phyloP scores from a whole-genome alignment of 2,113 vertebrate species.

The Triplophysa siluroides region DNA sequence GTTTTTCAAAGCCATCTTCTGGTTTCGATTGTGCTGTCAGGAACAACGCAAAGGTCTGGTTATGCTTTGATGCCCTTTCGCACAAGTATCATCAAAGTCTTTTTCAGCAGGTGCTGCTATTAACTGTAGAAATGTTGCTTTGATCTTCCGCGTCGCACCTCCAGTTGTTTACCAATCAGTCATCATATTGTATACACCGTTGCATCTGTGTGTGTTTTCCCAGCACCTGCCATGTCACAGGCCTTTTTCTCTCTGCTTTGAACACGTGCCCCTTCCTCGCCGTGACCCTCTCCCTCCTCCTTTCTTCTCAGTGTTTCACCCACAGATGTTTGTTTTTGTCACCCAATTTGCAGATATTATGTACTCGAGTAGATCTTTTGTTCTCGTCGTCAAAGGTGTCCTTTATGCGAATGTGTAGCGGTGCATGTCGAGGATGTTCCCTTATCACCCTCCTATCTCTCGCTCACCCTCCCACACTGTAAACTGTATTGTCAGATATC shows the following conservation, averaged over 20 bases:
- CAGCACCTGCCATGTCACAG: conserved; percentile 45
- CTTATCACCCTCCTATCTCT: conserved; percentile 2
- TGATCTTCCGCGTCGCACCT: conserved; percentile 40
- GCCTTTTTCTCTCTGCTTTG: conserved; percentile 32
- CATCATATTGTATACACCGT: conserved; percentile 34
- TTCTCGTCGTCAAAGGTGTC: conserved; percentile 32
- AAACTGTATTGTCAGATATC: conserved; percentile 50
- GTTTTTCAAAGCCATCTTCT: conserved; percentile 22
- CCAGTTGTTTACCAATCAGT: conserved; percentile 42
- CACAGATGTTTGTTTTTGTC: conserved; percentile 48
- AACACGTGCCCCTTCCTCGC: conserved; percentile 9
- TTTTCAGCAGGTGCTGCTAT: conserved; percentile 47
- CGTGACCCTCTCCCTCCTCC: background rate
- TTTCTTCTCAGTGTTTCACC: conserved; percentile 12
- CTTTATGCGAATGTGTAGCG: conserved; percentile 10
- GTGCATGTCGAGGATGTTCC: conserved; percentile 24
- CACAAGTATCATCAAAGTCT: conserved; percentile 51
- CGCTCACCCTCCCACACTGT: conserved; percentile 42
- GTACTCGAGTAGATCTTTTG: conserved; percentile 49
- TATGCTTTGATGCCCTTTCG: conserved; percentile 49
- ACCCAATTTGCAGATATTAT: conserved; percentile 41
- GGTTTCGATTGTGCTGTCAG: conserved; percentile 23
- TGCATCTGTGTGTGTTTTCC: conserved; percentile 17
- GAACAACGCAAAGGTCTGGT: conserved; percentile 21
- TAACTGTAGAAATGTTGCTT: conserved; percentile 36